phyloP scores from a whole-genome alignment of 2,113 vertebrate genomes.

The Eubucco bourcierii region DNA sequence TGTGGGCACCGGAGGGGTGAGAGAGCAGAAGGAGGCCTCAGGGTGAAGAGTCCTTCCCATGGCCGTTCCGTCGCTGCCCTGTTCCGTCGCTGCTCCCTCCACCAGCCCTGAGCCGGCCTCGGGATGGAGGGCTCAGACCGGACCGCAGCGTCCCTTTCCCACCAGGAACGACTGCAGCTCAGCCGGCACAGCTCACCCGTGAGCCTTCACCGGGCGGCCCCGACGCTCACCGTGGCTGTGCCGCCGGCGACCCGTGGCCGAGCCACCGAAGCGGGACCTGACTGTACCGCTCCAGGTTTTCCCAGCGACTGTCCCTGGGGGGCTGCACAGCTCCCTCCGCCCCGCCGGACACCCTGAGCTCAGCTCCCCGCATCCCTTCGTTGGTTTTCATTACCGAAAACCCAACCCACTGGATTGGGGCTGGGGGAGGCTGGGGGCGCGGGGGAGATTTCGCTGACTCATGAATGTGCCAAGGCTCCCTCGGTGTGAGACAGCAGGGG shows the following conservation, averaged over 20 bases:
- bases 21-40: neutral
- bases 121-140: rapidly evolving
- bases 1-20: neutral
- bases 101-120: neutral
- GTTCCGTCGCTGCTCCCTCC: neutral
- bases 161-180: rapidly evolving
- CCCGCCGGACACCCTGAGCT: neutral
- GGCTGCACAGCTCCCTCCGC: neutral
- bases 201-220: neutral
- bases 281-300: neutral
- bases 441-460: neutral
- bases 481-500: slow-evolving; percentile 7
- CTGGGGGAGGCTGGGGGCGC: neutral
- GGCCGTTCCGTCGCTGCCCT: neutral
- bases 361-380: no score
- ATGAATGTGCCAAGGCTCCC: neutral
- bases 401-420: neutral
- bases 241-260: rapidly evolving
- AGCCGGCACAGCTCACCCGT: rapidly evolving
- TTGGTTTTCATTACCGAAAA: neutral
- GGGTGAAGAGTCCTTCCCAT: neutral
- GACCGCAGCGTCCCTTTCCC: neutral
- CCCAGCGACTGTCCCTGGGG: neutral
- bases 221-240: no score
- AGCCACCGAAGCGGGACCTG: neutral